Base-by-base conservation (phyloP, 2,113 vertebrate genomes). In the Sylvietta virens region DNA sequence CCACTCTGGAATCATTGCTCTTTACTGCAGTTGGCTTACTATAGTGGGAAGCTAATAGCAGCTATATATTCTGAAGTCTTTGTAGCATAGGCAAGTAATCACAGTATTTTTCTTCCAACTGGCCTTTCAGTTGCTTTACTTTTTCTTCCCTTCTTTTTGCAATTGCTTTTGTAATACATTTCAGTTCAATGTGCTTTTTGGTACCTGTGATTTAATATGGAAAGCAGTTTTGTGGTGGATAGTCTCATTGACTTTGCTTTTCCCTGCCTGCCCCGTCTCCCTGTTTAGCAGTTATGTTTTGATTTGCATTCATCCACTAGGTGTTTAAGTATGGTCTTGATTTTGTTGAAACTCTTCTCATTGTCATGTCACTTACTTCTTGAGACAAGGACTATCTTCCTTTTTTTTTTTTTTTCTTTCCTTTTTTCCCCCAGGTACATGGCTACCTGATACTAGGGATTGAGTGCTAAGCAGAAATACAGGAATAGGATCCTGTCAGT, bases 401-500 rank as follows among this genome's bases (percentile, higher is more conserved):
- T 28, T n/a, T 54, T 14, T 16, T 27, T 37, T 15, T 37, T 23
- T 13, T 35, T 57, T 26, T 5, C 7, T 47, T 22, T 26, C 13
- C 13, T 12, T 40, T 44, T 31, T 12, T 4, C 4, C 9, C 33
- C 21, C 21, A 33, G 26, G 44, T 76, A 35, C 4, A 3, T 53
- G 47, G 15, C 50, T 78, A 1, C n/a, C n/a, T 65, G 45, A 44
- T 65, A 24, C 35, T 69, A 53, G 15, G 37, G 47, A 26, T 2
- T 66, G 37, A 56, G 6, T 61, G 13, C 12, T 77, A 40, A 31
- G 21, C 23, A 90, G 58, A 72, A 72, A 60, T 64, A 16, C 19
- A 8, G 42, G 7, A 47, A 14, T 51, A 37, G n/a, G 47, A 69
- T 57, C 22, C 7, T 0, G 0, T 64, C 35, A 69, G 3, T 4